phyloP scores from a whole-genome alignment of 2,888 invertebrate species.

The Acrocyrtus sp. region DNA sequence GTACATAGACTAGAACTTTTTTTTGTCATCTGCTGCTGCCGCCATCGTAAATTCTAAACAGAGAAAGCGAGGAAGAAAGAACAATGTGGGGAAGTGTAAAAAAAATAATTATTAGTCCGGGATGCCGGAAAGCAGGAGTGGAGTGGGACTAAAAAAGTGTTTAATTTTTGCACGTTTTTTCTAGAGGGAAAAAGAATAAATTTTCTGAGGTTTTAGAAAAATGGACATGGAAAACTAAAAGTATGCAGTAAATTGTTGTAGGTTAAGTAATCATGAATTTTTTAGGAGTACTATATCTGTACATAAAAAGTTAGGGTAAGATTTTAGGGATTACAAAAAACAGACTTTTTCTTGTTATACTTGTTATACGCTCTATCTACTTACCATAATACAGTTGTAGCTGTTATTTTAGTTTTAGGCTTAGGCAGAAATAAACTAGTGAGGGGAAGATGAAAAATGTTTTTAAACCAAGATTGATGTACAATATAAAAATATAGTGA shows the following conservation, averaged over 20 bases:
- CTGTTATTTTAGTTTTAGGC: not conserved
- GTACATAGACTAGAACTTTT: too few species aligned
- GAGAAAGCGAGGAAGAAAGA: not conserved
- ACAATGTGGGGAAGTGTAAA: too few species aligned
- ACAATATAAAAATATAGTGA: conserved; percentile 42
- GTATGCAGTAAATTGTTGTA: not conserved
- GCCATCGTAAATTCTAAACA: not conserved
- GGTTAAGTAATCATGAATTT: conserved; percentile 1
- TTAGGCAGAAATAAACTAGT: conserved; percentile 1
- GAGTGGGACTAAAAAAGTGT: conserved; percentile 13
- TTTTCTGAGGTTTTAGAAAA: too few species aligned
- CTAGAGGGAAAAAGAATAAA: conserved; percentile 18
- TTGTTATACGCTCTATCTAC: conserved; percentile 54
- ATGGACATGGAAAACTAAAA: too few species aligned
- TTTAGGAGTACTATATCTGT: conserved; percentile 5
- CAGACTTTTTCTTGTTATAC: conserved; percentile 53
- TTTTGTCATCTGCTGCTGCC: not conserved
- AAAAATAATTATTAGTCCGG: too few species aligned
- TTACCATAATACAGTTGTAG: conserved; percentile 38
- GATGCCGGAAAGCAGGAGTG: not conserved
- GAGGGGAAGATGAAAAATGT: conserved; percentile 15
- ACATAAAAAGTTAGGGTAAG: conserved; percentile 8
- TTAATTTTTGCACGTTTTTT: conserved; percentile 53
- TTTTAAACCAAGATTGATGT: conserved; percentile 50
- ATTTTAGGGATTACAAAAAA: conserved; percentile 29